Base-by-base conservation (phyloP, 2,113 vertebrate genomes). In the Lampris megalopsis region DNA sequence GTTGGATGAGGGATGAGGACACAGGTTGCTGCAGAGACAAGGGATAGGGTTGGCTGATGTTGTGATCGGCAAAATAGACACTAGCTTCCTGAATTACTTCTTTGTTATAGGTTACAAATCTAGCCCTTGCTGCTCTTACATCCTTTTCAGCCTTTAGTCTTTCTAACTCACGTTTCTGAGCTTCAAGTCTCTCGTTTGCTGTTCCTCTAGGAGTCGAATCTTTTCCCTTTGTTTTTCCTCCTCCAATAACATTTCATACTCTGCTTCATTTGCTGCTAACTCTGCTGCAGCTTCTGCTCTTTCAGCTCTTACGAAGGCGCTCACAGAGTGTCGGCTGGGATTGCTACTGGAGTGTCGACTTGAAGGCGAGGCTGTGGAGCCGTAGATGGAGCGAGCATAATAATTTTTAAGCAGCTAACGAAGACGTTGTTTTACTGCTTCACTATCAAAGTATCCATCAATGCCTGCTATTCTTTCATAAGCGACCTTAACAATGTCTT, bases 111-210 rank as follows among this genome's bases (percentile, higher is more conserved):
- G 50, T 54, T 50, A 63, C 57, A 9, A 80, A 52, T 70, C 53
- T 74, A 63, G 78, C 71, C 41, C 59, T 6, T 43, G 65, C 71
- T 9, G 64, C 71, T 48, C 71, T 24, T 6, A 75, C 10, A 9
- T 80, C 71, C 52, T 58, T 74, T 43, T 80, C 64, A 62, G 59
- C 77, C 40, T 58, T 50, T 69, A 80, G 9, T 2, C 24, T 10
- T 38, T 80, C 58, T n/a, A 74, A 40, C n/a, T 69, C 37, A 36
- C 5, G 3, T 10, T 42, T 52, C 10, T 79, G 53, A 9, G 41
- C 36, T 57, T 77, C 75, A 11, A 77, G 48, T 10, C 74, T 63
- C 37, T 73, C 63, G 13, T 73, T n/a, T 61, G 64, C 3, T 61
- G 54, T 41, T 75, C 64, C 40, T 75, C 63, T 38, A 77, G 41